A percentile compares a stretch with the other conserved stretches of the same genome.
Conservation (phyloP, 2,113 vertebrate species). For the Apodemus sylvaticus region DNA sequence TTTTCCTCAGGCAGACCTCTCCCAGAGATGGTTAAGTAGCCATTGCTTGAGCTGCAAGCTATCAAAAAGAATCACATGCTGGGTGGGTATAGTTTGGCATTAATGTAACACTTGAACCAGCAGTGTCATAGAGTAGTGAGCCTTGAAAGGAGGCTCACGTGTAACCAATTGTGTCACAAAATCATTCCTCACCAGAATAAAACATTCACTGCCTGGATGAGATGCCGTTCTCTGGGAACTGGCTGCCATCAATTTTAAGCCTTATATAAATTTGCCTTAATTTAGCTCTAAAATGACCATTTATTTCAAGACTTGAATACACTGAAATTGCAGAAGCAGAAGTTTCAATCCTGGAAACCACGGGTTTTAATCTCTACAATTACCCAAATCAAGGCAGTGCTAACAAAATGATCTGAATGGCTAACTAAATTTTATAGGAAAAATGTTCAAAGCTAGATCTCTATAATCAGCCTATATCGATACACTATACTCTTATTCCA, state of each 20-base stretch:
- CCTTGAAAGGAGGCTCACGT: conserved; percentile 34
- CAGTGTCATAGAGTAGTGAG: not conserved
- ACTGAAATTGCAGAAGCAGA: conserved; percentile 41
- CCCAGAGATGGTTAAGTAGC: conserved; percentile 45
- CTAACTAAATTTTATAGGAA: conserved; percentile 35
- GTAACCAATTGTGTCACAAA: conserved; percentile 24
- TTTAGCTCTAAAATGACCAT: conserved; percentile 51
- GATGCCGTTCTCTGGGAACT: conserved; percentile 16
- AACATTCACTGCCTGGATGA: conserved; percentile 26
- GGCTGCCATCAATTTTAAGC: conserved; percentile 26
- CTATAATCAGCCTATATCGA: conserved; percentile 27
- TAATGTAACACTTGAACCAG: not conserved
- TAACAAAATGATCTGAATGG: conserved; percentile 51
- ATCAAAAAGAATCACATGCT: conserved; percentile 52
- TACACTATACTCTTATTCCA: not conserved
- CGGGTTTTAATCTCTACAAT: conserved; percentile 26
- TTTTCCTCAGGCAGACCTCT: conserved; percentile 55
- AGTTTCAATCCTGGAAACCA: conserved; percentile 37
- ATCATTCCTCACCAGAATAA: conserved; percentile 34
- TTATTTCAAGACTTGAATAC: conserved; percentile 66
- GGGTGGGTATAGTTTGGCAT: not conserved
- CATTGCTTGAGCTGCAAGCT: conserved; percentile 64
- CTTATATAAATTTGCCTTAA: conserved; percentile 56
- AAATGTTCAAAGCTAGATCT: conserved; percentile 10
- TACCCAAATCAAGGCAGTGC: conserved; percentile 45